Percentiles rank a stretch among this genome's conserved stretches.
These are phyloP conservation scores for Chelonoidis abingdonii DNA, from an alignment of 2,113 vertebrate species.

Conservation along the genomic window DNA sequence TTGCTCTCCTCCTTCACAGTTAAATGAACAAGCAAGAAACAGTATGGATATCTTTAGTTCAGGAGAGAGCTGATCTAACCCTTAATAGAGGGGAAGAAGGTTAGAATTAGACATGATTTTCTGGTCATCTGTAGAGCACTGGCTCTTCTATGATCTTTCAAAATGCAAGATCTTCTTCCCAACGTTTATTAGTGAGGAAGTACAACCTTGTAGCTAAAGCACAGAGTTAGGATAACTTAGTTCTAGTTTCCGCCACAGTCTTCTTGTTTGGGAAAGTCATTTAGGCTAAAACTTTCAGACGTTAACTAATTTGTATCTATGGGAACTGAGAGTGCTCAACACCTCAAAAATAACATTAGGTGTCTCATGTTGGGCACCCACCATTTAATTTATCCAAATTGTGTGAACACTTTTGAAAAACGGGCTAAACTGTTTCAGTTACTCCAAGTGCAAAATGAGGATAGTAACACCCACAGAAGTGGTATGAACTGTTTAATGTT, in stretches of 20 bases:
- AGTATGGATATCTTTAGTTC: not conserved
- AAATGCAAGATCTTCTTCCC: not conserved
- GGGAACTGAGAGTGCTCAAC: not conserved
- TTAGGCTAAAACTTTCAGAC: not conserved
- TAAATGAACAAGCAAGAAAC: not conserved
- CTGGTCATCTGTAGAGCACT: not conserved
- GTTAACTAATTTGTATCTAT: not conserved
- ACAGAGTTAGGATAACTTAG: not conserved
- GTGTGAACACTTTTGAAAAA: not conserved
- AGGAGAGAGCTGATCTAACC: not conserved
- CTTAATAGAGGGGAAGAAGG: not conserved
- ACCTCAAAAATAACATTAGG: not conserved
- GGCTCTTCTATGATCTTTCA: not conserved
- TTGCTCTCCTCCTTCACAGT: not conserved
- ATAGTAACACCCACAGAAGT: not conserved
- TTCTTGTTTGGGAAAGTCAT: not conserved
- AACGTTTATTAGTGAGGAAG: not conserved
- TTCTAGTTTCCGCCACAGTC: not conserved
- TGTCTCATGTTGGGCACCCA: not conserved
- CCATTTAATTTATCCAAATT: not conserved
- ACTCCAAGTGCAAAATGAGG: not conserved
- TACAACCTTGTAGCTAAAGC: not conserved
- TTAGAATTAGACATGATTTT: not conserved
- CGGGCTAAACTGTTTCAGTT: not conserved
- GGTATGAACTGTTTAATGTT: not conserved